These are phyloP conservation scores for Pyrocoelia pectoralis DNA, from an alignment of 2,888 invertebrate genomes.

Conservation along the genomic window DNA sequence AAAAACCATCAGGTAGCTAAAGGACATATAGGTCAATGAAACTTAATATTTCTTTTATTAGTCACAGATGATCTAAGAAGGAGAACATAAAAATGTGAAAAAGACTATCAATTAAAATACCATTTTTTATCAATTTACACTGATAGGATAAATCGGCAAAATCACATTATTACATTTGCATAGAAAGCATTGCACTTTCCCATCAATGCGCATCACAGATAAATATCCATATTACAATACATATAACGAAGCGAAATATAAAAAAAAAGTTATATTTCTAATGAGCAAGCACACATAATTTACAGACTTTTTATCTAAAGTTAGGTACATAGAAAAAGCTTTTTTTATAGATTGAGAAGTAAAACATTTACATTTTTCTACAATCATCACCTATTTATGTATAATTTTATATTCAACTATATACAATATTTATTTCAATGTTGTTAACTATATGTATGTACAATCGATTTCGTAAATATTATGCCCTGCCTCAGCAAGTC, in stretches of 20 bases:
- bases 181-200: constrained; percentile 60
- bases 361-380: constrained; percentile 34
- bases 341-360: constrained; percentile 29
- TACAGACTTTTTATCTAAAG: constrained; percentile 41
- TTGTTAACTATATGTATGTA: constrained; percentile 30
- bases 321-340: constrained; percentile 37
- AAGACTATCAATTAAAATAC: constrained; percentile 56
- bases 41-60: constrained; percentile 48
- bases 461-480: constrained; percentile 31
- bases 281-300: constrained; percentile 51
- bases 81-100: constrained; percentile 57
- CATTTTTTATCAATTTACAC: constrained; percentile 53
- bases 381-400: constrained; percentile 18
- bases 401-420: constrained; percentile 28
- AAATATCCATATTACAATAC: constrained; percentile 41
- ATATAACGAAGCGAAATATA: constrained; percentile 33
- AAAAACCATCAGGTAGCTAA: neutral
- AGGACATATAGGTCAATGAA: constrained; percentile 8
- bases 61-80: constrained; percentile 54
- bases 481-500: constrained; percentile 28
- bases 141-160: constrained; percentile 58
- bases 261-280: constrained; percentile 34
- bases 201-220: constrained; percentile 59
- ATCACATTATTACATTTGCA: constrained; percentile 55
- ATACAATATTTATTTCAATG: constrained; percentile 28